A percentile compares a stretch with the other conserved stretches of the same genome.
Conservation (phyloP, 2,113 vertebrate species). For the Chlorocebus sabaeus region DNA sequence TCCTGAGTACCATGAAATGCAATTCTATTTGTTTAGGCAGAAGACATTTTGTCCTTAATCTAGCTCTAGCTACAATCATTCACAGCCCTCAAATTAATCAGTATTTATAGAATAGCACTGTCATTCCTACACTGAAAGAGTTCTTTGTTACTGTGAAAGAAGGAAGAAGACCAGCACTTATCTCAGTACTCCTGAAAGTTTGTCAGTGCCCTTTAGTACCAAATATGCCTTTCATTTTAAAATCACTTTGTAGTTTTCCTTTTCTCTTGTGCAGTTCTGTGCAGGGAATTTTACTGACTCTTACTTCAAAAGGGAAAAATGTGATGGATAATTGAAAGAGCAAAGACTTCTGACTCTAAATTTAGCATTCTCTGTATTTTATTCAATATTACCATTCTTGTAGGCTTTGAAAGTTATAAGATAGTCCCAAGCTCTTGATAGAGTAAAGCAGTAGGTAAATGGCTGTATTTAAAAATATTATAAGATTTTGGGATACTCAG, state of each 20-base stretch:
- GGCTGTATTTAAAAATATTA: neutral
- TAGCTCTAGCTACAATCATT: neutral
- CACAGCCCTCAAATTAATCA: neutral
- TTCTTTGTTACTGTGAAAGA: no score
- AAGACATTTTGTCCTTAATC: neutral
- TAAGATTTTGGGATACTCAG: neutral
- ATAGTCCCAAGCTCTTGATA: neutral
- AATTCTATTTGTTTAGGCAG: no score
- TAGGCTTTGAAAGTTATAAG: neutral
- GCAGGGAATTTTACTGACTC: neutral
- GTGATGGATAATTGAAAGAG: neutral
- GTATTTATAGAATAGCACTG: neutral
- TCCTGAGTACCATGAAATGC: neutral
- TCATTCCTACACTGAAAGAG: neutral
- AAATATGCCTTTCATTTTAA: neutral
- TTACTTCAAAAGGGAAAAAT: neutral
- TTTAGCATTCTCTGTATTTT: neutral
- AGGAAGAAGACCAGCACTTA: neutral
- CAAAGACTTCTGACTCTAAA: no score
- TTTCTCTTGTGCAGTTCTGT: neutral
- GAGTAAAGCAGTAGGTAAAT: neutral
- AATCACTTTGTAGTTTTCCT: neutral
- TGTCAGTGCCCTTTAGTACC: neutral
- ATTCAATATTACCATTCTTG: neutral
- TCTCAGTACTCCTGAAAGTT: neutral